phyloP scores from a whole-genome alignment of 2,888 invertebrate species.

The Limnephilus rhombicus region DNA sequence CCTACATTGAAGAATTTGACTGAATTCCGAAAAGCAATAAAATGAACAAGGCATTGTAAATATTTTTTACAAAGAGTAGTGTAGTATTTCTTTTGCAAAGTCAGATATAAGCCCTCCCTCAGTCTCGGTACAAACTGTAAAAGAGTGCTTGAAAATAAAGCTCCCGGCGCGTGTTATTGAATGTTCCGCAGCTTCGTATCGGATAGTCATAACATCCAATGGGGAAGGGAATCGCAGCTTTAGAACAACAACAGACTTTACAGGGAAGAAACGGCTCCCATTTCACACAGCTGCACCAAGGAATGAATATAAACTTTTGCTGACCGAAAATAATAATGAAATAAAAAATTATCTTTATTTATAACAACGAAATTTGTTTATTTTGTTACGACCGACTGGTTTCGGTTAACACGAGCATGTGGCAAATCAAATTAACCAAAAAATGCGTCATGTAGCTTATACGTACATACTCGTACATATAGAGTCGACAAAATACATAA shows the following conservation, averaged over 20 bases:
- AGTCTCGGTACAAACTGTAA: not conserved
- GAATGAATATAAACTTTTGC: not conserved
- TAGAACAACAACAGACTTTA: slow-evolving; percentile 26
- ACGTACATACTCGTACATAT: too few relatives aligned
- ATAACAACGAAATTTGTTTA: too few relatives aligned
- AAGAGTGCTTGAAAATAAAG: not conserved
- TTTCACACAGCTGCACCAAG: not conserved
- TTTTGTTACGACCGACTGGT: too few relatives aligned
- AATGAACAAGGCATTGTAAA: not conserved
- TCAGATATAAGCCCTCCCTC: not conserved
- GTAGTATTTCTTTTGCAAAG: not conserved
- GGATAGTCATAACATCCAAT: slow-evolving; percentile 17
- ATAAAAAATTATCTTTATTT: too few relatives aligned
- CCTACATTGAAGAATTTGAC: not conserved
- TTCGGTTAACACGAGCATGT: too few relatives aligned
- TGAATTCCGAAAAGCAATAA: not conserved
- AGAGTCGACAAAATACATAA: too few relatives aligned
- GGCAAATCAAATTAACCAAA: too few relatives aligned
- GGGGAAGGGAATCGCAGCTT: slow-evolving; percentile 12
- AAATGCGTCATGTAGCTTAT: too few relatives aligned
- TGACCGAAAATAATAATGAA: not conserved
- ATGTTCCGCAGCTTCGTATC: not conserved
- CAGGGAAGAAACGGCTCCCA: not conserved
- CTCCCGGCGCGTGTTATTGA: not conserved
- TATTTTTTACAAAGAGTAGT: not conserved